Evolutionary conservation across 1,140 invertebrate genomes (phyloP).

Genomic region (Latrodectus geometricus): DNA sequence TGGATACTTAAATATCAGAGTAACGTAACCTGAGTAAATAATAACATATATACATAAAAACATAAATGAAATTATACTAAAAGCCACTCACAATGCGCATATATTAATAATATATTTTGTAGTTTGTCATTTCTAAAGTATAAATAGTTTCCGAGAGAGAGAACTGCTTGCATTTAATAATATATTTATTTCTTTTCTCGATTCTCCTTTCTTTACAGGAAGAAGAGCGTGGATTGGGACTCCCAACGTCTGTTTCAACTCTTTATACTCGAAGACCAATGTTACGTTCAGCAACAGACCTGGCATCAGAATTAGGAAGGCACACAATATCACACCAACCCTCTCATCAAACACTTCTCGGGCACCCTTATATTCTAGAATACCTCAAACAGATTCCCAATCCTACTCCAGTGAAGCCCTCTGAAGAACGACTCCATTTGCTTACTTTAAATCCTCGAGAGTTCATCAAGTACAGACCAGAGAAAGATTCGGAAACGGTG

Average conservation of each 20-base stretch:
- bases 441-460: conserved; percentile 63
- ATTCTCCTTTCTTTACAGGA: conserved; percentile 24
- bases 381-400: conserved; percentile 71
- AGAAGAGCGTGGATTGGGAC: conserved; percentile 40
- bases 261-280: conserved; percentile 50
- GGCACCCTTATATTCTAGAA: conserved; percentile 64
- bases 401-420: conserved; percentile 76
- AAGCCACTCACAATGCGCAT: too few species aligned
- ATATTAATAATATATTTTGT: too few species aligned
- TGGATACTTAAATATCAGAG: too few species aligned
- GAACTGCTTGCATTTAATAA: neutral
- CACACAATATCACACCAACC: conserved; percentile 52
- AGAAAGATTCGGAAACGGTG: conserved; percentile 60
- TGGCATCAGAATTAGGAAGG: conserved; percentile 40
- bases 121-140: too few species aligned
- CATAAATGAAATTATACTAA: too few species aligned
- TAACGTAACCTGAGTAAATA: too few species aligned
- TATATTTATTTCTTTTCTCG: neutral
- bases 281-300: conserved; percentile 47
- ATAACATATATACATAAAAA: too few species aligned
- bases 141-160: neutral
- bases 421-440: conserved; percentile 63
- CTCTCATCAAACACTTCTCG: conserved; percentile 26
- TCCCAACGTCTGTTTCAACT: conserved; percentile 43
- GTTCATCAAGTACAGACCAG: conserved; percentile 63